Base-by-base conservation (phyloP, 2,113 vertebrate genomes). In the Camelus dromedarius region DNA sequence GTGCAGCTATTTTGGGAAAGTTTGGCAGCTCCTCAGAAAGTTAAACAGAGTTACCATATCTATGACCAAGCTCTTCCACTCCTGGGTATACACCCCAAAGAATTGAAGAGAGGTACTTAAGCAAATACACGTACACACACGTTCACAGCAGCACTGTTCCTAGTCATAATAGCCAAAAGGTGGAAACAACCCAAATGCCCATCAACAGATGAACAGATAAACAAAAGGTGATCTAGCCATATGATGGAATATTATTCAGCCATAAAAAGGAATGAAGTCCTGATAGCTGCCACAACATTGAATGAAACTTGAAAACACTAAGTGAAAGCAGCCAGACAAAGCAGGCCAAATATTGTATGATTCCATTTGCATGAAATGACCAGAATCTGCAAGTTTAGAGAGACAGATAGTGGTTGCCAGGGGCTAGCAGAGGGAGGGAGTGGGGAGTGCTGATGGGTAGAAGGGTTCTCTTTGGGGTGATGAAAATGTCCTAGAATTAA, bases 241-340 rank as follows among this genome's bases (percentile, higher is more conserved):
- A 58, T 5, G 75, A 3, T 91, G 30, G n/a, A 83, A 56, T 89
- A 77, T n/a, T 83, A 79, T 16, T 94, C 60, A 77, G 16, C 35
- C 72, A 64, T 93, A 73, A 82, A 83, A 77, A 84, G 22, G 54
- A 80, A 88, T 81, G 35, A 86, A 86, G 4, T 89, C n/a, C 11
- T 76, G 46, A 69, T 66, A 89, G 32, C 70, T 75, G 42, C 52
- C 82, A 58, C 16, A 79, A 22, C 10, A 13, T 48, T n/a, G 22
- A 28, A 58, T 91, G 24, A 93, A 54, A 12, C 46, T 81, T 48
- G 38, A 93, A 89, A 96, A 64, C 69, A 90, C 54, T 60, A 60
- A 88, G 18, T 87, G 64, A 73, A 89, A 48, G 28, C 81, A 79
- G 56, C 20, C 12, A 87, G 28, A 46, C 46, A 42, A 16, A 69